A percentile compares a stretch with the other conserved stretches of the same genome.
Evolutionary conservation across 2,113 vertebrate genomes (phyloP).

Genomic region (Rallus limicola): DNA sequence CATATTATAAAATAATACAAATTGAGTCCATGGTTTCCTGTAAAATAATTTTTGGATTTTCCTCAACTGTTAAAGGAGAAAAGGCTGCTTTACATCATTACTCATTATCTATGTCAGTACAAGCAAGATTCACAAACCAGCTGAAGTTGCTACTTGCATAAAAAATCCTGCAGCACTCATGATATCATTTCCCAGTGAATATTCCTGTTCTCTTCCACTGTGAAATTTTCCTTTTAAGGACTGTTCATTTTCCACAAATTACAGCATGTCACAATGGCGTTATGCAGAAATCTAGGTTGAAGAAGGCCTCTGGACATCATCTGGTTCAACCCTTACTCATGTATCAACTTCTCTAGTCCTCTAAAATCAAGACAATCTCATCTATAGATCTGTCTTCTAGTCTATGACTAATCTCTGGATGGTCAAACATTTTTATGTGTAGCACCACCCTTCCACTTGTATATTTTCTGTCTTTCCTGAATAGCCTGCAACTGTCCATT

Average conservation of each 20-base stretch:
- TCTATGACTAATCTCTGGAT: not conserved
- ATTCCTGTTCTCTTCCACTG: not conserved
- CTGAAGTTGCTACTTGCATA: not conserved
- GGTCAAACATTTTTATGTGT: not conserved
- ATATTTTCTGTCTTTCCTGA: not conserved
- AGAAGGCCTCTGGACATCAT: not conserved
- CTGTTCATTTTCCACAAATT: not conserved
- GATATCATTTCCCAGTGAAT: not conserved
- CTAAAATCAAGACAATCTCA: not conserved
- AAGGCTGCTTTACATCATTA: not conserved
- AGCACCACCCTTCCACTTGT: rapidly evolving
- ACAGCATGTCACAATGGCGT: not conserved
- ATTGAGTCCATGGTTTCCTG: not conserved
- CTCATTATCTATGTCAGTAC: not conserved
- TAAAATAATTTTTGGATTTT: not conserved
- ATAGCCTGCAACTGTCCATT: not conserved
- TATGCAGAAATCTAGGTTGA: not conserved
- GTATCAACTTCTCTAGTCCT: not conserved
- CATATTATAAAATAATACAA: not conserved
- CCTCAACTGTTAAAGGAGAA: not conserved
- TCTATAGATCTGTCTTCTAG: not conserved
- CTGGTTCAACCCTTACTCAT: not conserved
- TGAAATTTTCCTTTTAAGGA: not conserved
- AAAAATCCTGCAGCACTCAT: not conserved
- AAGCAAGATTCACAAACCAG: not conserved